phyloP scores from a whole-genome alignment of 2,888 invertebrate species.

The Cremastinae sp. region DNA sequence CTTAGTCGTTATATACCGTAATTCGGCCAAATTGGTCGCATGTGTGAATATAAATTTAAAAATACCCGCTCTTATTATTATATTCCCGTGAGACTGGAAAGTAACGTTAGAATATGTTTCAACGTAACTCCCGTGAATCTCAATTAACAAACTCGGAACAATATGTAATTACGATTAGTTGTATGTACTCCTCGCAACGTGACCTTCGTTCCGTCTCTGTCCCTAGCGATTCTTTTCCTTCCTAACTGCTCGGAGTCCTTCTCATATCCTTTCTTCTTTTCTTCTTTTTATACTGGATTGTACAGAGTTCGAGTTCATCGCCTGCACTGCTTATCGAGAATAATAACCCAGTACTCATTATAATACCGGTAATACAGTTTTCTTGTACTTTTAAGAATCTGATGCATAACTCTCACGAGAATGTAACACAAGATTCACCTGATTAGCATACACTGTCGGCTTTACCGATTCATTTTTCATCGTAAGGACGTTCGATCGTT shows the following conservation, averaged over 20 bases:
- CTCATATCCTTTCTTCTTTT: neutral
- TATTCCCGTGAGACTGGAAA: slow-evolving; percentile 47
- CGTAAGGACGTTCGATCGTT: slow-evolving; percentile 24
- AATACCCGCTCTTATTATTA: slow-evolving; percentile 41
- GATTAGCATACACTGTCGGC: slow-evolving; percentile 2
- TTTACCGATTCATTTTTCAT: slow-evolving; percentile 35
- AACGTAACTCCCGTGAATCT: slow-evolving; percentile 47
- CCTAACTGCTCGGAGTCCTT: neutral
- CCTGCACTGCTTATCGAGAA: slow-evolving; percentile 20
- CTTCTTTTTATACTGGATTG: neutral
- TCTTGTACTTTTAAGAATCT: slow-evolving; percentile 13
- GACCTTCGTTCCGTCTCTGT: slow-evolving; percentile 44
- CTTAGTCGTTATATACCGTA: slow-evolving; percentile 34
- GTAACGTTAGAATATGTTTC: slow-evolving; percentile 38
- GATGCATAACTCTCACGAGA: neutral
- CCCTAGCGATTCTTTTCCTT: slow-evolving; percentile 5
- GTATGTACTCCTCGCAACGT: slow-evolving; percentile 42
- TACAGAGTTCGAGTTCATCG: too few relatives aligned
- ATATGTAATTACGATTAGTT: slow-evolving; percentile 50
- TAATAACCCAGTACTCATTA: slow-evolving; percentile 43
- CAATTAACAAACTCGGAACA: slow-evolving; percentile 53
- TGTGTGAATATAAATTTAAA: slow-evolving; percentile 22
- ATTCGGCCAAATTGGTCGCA: slow-evolving; percentile 53
- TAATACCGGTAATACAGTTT: slow-evolving; percentile 25
- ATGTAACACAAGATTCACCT: slow-evolving; percentile 33